Percentiles rank a stretch among this genome's conserved stretches.
Evolutionary conservation across 1,140 invertebrate genomes (phyloP).

Genomic region (Drosophila nikananu): DNA sequence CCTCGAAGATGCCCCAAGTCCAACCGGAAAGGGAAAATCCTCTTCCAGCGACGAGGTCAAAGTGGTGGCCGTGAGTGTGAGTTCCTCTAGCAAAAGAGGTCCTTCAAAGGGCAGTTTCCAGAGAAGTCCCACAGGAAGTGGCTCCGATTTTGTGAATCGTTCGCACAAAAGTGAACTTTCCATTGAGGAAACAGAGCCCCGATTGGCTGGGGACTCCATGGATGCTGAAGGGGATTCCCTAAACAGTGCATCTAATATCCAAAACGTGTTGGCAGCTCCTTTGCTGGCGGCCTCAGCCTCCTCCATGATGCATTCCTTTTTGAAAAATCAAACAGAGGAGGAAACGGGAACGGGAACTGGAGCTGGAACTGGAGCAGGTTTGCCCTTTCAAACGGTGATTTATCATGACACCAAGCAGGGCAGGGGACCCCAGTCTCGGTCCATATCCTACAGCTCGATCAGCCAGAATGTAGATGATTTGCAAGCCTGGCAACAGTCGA

Average conservation of each 20-base stretch:
- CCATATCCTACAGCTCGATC: slow-evolving; percentile 86
- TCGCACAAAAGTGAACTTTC: slow-evolving; percentile 83
- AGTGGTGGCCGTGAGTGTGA: slow-evolving; percentile 80
- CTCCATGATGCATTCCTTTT: slow-evolving; percentile 47
- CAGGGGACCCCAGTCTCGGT: slow-evolving; percentile 83
- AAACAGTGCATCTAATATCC: slow-evolving; percentile 80
- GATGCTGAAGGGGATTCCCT: slow-evolving; percentile 66
- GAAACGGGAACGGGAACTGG: not conserved
- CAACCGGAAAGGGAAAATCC: slow-evolving; percentile 24
- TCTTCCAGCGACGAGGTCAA: slow-evolving; percentile 71
- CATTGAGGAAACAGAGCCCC: slow-evolving; percentile 77
- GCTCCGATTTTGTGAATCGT: slow-evolving; percentile 74
- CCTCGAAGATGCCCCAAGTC: slow-evolving; percentile 67
- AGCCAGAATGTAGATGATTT: slow-evolving; percentile 85
- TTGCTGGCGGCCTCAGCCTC: slow-evolving; percentile 46
- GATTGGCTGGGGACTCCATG: slow-evolving; percentile 57
- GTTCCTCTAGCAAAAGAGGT: slow-evolving; percentile 74
- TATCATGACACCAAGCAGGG: slow-evolving; percentile 87
- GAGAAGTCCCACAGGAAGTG: slow-evolving; percentile 38
- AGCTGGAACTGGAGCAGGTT: slow-evolving; percentile 48
- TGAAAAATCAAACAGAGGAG: slow-evolving; percentile 38
- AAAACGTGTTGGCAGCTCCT: slow-evolving; percentile 76
- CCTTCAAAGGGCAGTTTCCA: slow-evolving; percentile 25
- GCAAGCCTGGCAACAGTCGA: slow-evolving; percentile 68
- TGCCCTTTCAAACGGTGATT: slow-evolving; percentile 86